Percentiles rank a stretch among this genome's conserved stretches.
Conservation (phyloP, 2,113 vertebrate genomes). For the Mionectes macconnelli region DNA sequence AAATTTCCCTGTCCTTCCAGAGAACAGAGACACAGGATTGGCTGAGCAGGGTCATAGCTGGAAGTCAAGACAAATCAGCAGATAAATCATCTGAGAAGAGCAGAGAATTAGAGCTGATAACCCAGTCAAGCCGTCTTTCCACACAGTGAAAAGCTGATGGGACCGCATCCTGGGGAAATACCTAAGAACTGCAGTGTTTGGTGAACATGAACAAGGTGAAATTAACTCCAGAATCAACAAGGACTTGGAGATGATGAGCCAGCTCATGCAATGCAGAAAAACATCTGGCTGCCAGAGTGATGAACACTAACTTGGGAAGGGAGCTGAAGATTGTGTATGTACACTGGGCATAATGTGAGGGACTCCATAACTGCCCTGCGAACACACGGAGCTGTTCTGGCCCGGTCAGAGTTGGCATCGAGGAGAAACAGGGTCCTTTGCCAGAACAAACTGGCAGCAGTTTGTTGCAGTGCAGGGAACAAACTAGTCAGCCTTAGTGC, state of each 20-base stretch:
- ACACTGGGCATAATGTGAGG: background rate
- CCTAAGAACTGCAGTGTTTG: background rate
- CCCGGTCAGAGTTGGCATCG: background rate
- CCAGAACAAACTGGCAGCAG: constrained; percentile 41
- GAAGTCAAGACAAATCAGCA: background rate
- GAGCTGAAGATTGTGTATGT: background rate
- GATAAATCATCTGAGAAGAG: background rate
- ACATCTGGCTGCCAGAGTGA: background rate
- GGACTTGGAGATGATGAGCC: background rate
- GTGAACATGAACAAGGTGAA: background rate
- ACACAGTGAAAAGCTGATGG: background rate
- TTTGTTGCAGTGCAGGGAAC: too few species aligned
- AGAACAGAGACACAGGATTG: background rate
- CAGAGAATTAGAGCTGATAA: background rate
- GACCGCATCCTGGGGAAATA: background rate
- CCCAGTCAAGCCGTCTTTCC: background rate
- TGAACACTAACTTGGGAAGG: background rate
- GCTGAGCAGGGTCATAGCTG: background rate
- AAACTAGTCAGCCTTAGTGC: background rate
- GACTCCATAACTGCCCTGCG: background rate
- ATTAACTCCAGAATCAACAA: background rate
- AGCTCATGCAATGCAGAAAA: background rate
- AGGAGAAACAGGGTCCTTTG: background rate
- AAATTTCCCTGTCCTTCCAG: background rate
- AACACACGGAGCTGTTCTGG: background rate